phyloP scores from a whole-genome alignment of 2,888 invertebrate species.

The Heteropelma amictum region DNA sequence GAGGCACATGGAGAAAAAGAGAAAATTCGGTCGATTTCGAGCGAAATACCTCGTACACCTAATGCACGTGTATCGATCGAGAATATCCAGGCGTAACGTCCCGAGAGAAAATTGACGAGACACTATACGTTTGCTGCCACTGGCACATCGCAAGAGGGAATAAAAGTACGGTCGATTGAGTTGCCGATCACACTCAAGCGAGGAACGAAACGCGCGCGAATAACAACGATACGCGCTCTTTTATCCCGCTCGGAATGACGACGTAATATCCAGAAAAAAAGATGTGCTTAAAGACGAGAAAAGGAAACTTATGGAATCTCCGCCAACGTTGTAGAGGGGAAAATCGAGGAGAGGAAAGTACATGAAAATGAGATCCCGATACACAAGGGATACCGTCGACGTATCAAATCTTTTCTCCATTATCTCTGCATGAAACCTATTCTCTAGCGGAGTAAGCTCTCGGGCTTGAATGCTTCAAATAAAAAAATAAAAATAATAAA shows the following conservation, averaged over 20 bases:
- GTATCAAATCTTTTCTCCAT: constrained; percentile 23
- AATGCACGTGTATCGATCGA: constrained; percentile 25
- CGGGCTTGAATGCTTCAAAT: no score
- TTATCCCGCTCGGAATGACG: neutral
- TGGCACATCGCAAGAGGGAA: constrained; percentile 30
- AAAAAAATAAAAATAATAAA: no score
- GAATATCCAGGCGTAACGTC: constrained; percentile 17
- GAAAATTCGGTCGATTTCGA: neutral
- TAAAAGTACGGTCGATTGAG: constrained; percentile 34
- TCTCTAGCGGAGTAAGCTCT: no score
- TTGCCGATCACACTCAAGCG: constrained; percentile 44
- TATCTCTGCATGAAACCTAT: constrained; percentile 7
- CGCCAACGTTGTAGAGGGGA: neutral
- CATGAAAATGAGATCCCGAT: neutral
- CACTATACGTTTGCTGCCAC: constrained; percentile 25
- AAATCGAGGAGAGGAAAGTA: neutral
- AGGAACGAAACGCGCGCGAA: constrained; percentile 39
- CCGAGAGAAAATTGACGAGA: constrained; percentile 6
- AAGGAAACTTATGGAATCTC: constrained; percentile 14
- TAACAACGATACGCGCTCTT: neutral
- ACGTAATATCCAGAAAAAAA: neutral
- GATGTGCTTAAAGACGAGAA: neutral
- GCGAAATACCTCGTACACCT: neutral
- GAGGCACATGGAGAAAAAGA: no score
- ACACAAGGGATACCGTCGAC: constrained; percentile 24